Evolutionary conservation across 1,140 invertebrate genomes (phyloP).

Genomic region (Ceratosolen solmsi): DNA sequence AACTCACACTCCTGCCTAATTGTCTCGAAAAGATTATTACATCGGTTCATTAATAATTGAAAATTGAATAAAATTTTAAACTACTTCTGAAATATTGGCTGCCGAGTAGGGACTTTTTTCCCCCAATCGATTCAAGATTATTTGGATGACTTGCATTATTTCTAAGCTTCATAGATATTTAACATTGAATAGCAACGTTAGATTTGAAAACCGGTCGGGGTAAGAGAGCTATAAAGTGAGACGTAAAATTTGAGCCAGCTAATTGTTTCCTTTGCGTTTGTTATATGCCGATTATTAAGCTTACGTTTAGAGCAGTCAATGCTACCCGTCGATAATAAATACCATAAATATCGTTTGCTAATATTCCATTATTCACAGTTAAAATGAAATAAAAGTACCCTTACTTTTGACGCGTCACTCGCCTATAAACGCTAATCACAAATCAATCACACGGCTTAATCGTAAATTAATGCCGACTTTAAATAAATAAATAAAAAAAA

Average conservation of each 20-base stretch:
- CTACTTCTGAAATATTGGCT: background rate
- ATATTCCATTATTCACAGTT: background rate
- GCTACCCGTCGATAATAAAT: background rate
- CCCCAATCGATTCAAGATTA: background rate
- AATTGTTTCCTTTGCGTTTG: conserved; percentile 5
- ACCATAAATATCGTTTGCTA: background rate
- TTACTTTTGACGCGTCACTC: background rate
- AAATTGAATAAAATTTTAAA: background rate
- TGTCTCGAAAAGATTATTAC: background rate
- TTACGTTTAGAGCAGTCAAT: background rate
- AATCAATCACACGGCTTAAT: background rate
- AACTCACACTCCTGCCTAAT: too few species aligned
- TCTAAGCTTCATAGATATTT: background rate
- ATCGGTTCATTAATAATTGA: background rate
- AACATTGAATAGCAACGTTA: background rate
- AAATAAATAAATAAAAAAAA: background rate
- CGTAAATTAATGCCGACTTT: background rate
- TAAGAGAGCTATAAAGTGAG: background rate
- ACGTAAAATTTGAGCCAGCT: conserved; percentile 6
- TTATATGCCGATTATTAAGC: background rate
- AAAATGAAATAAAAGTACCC: background rate
- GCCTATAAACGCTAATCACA: background rate
- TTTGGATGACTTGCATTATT: background rate
- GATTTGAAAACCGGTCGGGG: background rate
- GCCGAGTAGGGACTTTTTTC: background rate